Evolutionary conservation across 2,113 vertebrate species (phyloP).

Genomic region (Halcyon malimbica): DNA sequence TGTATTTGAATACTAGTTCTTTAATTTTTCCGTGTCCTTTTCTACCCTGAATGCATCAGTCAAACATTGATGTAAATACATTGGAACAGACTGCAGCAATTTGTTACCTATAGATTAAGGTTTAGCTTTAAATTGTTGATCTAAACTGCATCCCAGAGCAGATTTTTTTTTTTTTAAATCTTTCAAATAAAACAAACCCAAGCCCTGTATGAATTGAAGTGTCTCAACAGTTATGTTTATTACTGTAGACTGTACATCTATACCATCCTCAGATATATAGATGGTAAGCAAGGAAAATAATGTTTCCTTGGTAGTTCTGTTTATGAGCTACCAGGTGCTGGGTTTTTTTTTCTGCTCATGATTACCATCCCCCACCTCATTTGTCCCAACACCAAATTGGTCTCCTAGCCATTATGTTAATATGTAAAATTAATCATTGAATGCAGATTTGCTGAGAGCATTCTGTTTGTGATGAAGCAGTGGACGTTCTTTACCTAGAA

Average conservation of each 20-base stretch:
- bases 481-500: neutral
- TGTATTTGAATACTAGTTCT: neutral
- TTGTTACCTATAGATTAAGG: neutral
- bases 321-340: neutral
- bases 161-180: neutral
- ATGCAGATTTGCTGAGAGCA: neutral
- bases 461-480: neutral
- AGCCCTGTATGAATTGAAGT: neutral
- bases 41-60: neutral
- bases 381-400: neutral
- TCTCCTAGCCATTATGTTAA: neutral
- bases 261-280: neutral
- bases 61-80: neutral
- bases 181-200: neutral
- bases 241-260: neutral
- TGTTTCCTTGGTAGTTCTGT: neutral
- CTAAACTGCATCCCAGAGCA: neutral
- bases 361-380: neutral
- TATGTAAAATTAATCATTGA: neutral
- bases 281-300: neutral
- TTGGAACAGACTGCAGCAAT: neutral
- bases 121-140: neutral
- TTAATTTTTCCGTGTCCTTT: neutral
- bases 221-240: neutral
- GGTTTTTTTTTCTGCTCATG: too few relatives aligned